Evolutionary conservation across 2,797 vertebrate genomes (phyloP).

Genomic region (Sebastes baramenuke): DNA sequence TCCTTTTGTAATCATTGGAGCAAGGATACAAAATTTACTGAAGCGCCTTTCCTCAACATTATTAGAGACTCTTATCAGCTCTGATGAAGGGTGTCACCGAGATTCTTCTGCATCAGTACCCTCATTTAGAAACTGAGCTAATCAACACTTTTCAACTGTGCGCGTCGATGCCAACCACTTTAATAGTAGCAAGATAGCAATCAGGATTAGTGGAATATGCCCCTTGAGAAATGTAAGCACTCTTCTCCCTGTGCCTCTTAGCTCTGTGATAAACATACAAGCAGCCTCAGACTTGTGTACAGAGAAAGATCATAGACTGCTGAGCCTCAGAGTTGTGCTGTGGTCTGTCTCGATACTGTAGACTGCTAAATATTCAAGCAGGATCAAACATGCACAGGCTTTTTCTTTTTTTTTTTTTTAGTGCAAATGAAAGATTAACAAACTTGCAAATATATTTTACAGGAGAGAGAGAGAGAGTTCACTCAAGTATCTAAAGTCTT

Average conservation of each 20-base stretch:
- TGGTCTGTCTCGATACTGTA: constrained; percentile 13
- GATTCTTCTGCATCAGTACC: constrained; percentile 11
- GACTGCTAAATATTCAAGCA: constrained; percentile 46
- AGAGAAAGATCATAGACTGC: constrained; percentile 48
- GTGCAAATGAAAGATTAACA: constrained; percentile 18
- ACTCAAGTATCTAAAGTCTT: not conserved
- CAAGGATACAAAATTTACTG: not conserved
- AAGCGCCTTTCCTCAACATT: not conserved
- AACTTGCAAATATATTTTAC: constrained; percentile 16
- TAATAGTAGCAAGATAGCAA: constrained; percentile 37
- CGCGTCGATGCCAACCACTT: constrained; percentile 15
- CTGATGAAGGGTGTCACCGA: not conserved
- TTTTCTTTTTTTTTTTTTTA: constrained; percentile 6
- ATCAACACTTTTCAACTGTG: constrained; percentile 35
- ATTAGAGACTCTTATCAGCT: not conserved
- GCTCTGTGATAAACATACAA: constrained; percentile 48
- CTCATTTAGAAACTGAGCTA: not conserved
- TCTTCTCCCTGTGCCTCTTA: constrained; percentile 21
- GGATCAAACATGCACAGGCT: constrained; percentile 1
- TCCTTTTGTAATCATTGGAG: not conserved
- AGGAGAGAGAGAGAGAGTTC: not conserved
- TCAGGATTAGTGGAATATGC: constrained; percentile 56
- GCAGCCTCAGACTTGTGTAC: constrained; percentile 41
- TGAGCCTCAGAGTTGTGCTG: constrained; percentile 21
- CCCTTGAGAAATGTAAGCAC: constrained; percentile 50